Conservation (phyloP, 2,797 vertebrate genomes). For the Hippocampus kuda region DNA sequence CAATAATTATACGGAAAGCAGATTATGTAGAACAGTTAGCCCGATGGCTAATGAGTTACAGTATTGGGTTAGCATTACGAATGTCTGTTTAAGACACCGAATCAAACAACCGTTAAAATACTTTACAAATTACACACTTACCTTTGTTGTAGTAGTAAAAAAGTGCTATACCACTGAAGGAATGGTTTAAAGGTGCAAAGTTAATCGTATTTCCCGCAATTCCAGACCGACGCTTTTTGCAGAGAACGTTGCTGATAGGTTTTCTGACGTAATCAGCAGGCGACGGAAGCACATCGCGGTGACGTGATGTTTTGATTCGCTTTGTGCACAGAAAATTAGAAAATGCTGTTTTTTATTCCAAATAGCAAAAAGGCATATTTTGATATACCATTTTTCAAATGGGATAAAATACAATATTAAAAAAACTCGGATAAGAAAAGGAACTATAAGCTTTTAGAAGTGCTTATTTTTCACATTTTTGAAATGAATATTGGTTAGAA, state of each 20-base stretch:
- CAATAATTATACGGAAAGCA: not conserved
- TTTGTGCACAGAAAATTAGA: not conserved
- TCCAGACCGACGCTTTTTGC: not conserved
- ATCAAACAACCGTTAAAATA: not conserved
- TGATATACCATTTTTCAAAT: no score
- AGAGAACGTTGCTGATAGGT: not conserved
- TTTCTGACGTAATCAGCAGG: not conserved
- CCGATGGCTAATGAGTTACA: not conserved
- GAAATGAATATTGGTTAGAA: no score
- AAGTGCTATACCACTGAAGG: not conserved
- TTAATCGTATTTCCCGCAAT: not conserved
- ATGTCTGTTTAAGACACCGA: not conserved
- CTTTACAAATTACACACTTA: not conserved
- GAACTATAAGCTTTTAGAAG: no score
- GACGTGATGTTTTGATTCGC: not conserved
- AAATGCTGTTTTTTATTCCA: no score
- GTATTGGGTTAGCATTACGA: not conserved
- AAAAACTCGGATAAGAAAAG: no score
- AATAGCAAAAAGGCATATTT: no score
- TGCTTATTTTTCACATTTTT: no score
- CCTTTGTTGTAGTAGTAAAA: constrained; percentile 11
- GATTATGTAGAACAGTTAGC: not conserved
- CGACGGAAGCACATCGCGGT: not conserved
- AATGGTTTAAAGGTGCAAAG: not conserved
- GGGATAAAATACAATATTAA: no score